Evolutionary conservation across 2,113 vertebrate genomes (phyloP).

Genomic region (Channa maculata): DNA sequence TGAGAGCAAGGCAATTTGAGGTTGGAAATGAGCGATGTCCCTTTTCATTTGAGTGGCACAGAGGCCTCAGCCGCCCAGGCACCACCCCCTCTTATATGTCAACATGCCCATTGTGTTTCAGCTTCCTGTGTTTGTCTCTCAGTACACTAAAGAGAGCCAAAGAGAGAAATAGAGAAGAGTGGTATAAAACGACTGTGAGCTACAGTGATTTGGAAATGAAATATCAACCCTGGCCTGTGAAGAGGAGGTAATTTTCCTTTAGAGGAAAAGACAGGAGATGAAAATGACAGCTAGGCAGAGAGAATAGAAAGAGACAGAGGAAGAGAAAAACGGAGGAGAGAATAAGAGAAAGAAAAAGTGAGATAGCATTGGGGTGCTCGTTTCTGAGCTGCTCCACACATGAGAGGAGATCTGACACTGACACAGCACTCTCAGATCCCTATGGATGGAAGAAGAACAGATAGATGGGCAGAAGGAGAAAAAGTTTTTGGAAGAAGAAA

Average conservation of each 20-base stretch:
- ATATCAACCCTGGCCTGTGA: constrained; percentile 46
- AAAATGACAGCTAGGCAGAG: constrained; percentile 25
- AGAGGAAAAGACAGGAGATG: constrained; percentile 23
- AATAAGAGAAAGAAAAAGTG: constrained; percentile 6
- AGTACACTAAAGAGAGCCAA: constrained; percentile 12
- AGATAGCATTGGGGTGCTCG: constrained; percentile 7
- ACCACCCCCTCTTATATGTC: constrained; percentile 68
- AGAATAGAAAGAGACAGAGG: neutral
- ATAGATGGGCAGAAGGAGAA: neutral
- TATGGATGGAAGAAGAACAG: constrained; percentile 8
- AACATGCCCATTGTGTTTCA: constrained; percentile 41
- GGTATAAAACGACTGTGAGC: constrained; percentile 28
- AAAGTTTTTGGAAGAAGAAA: constrained; percentile 5
- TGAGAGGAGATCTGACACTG: constrained; percentile 65
- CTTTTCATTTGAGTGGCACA: constrained; percentile 80
- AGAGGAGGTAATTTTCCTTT: constrained; percentile 58
- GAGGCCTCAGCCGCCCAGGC: constrained; percentile 64
- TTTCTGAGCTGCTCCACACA: constrained; percentile 58
- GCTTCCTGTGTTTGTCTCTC: constrained; percentile 44
- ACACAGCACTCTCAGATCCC: constrained; percentile 13
- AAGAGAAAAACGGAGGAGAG: neutral
- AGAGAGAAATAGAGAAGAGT: neutral
- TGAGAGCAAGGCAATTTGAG: constrained; percentile 86
- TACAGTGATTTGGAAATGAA: constrained; percentile 67
- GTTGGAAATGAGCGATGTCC: constrained; percentile 86